Evolutionary conservation across 1,140 invertebrate species (phyloP).

Genomic region (Leguminivora glycinivorella): DNA sequence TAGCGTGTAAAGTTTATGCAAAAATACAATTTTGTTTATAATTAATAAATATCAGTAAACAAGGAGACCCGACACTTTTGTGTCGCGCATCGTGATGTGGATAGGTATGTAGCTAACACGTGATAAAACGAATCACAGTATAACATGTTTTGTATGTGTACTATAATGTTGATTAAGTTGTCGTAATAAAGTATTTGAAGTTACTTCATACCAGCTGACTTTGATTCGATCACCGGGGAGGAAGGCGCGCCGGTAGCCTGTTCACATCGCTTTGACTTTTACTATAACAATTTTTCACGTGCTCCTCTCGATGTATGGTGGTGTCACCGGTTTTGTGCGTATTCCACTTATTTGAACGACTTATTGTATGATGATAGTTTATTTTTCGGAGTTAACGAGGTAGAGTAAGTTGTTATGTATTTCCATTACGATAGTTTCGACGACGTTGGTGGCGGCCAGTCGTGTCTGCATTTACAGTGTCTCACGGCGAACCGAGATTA

Average conservation of each 20-base stretch:
- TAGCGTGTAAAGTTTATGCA: constrained; percentile 72
- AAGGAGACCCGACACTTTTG: constrained; percentile 51
- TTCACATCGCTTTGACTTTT: constrained; percentile 66
- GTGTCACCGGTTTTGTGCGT: constrained; percentile 31
- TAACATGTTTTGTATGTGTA: constrained; percentile 78
- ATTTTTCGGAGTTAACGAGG: constrained; percentile 75
- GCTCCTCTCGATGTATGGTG: constrained; percentile 41
- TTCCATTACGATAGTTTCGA: constrained; percentile 59
- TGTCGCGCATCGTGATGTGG: constrained; percentile 74
- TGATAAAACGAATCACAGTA: constrained; percentile 75
- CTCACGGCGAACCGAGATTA: constrained; percentile 70
- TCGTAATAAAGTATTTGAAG: constrained; percentile 79
- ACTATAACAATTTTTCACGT: constrained; percentile 41
- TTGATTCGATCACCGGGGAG: constrained; percentile 57
- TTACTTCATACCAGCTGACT: constrained; percentile 71
- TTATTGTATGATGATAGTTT: constrained; percentile 74
- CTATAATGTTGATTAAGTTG: constrained; percentile 77
- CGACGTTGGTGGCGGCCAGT: constrained; percentile 55
- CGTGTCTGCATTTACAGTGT: constrained; percentile 71
- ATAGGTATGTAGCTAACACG: constrained; percentile 74
- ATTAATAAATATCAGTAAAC: constrained; percentile 51
- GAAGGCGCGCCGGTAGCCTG: constrained; percentile 41
- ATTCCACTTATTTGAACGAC: constrained; percentile 51
- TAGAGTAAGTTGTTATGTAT: constrained; percentile 77
- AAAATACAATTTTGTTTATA: constrained; percentile 72